Evolutionary conservation across 2,797 vertebrate species (phyloP).

Genomic region (Brachyalestes nurse): DNA sequence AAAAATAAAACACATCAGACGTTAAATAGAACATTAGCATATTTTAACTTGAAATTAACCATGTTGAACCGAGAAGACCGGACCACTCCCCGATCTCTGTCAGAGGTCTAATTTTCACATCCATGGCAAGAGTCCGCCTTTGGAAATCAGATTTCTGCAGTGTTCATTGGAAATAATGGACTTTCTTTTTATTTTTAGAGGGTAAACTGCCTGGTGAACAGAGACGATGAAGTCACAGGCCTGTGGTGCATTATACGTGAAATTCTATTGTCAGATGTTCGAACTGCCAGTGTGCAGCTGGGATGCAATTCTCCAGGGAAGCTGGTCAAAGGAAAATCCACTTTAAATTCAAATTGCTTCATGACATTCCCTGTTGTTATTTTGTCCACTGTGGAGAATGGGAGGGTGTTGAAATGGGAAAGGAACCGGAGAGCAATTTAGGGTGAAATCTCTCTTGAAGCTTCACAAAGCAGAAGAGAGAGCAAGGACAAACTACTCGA

Average conservation of each 20-base stretch:
- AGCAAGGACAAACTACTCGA: slow-evolving; percentile 49
- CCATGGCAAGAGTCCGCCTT: neutral
- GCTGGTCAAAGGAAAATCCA: slow-evolving; percentile 53
- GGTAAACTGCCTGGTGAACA: neutral
- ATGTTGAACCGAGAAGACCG: slow-evolving; percentile 13
- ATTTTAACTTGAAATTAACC: slow-evolving; percentile 28
- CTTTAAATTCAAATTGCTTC: slow-evolving; percentile 66
- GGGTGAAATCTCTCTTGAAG: slow-evolving; percentile 55
- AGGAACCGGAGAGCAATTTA: slow-evolving; percentile 42
- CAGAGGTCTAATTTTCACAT: slow-evolving; percentile 11
- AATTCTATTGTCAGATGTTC: slow-evolving; percentile 32
- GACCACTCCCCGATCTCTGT: neutral
- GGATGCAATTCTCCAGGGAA: slow-evolving; percentile 49
- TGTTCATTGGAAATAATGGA: slow-evolving; percentile 4
- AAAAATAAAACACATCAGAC: slow-evolving; percentile 35
- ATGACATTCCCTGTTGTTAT: slow-evolving; percentile 59
- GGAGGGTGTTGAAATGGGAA: slow-evolving; percentile 53
- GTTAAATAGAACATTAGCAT: slow-evolving; percentile 45
- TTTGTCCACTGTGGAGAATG: slow-evolving; percentile 46
- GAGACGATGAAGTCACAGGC: slow-evolving; percentile 16
- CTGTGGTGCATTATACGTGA: slow-evolving; percentile 25
- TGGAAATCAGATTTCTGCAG: neutral
- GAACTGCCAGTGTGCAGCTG: slow-evolving; percentile 29
- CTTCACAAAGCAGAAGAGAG: slow-evolving; percentile 42
- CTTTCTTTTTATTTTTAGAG: neutral